Conservation (phyloP, 2,888 invertebrate genomes). For the Athalia circularis region DNA sequence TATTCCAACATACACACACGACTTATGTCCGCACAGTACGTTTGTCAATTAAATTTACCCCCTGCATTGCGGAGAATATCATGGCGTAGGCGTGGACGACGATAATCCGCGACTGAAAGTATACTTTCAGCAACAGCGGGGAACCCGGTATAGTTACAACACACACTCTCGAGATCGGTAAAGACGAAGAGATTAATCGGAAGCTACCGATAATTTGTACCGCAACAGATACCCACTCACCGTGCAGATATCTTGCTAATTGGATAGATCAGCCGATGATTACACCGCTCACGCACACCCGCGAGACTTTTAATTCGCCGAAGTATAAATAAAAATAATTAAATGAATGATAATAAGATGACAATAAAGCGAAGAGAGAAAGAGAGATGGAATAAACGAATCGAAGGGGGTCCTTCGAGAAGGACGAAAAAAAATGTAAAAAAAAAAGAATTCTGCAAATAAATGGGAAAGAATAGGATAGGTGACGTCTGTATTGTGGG, state of each 20-base stretch:
- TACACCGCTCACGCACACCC: slow-evolving; percentile 45
- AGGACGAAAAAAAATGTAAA: slow-evolving; percentile 8
- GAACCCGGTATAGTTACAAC: background rate
- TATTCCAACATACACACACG: background rate
- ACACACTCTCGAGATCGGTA: too few species aligned
- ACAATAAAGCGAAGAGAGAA: too few species aligned
- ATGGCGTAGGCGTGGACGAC: too few species aligned
- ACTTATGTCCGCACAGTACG: background rate
- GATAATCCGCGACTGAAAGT: too few species aligned
- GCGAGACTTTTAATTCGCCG: too few species aligned
- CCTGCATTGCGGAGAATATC: too few species aligned
- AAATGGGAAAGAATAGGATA: background rate
- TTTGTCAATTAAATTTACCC: slow-evolving; percentile 36
- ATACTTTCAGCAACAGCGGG: too few species aligned
- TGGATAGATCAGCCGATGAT: slow-evolving; percentile 67
- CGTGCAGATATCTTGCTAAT: slow-evolving; percentile 58
- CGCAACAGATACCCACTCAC: background rate
- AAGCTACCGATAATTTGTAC: slow-evolving; percentile 28
- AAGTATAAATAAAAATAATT: too few species aligned
- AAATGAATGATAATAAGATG: background rate
- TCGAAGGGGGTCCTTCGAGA: background rate
- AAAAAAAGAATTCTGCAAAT: background rate
- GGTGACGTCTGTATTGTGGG: slow-evolving; percentile 32
- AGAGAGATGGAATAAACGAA: too few species aligned
- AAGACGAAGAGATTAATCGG: slow-evolving; percentile 26